Base-by-base conservation (phyloP, 2,797 vertebrate species). In the Danio kyathit region DNA sequence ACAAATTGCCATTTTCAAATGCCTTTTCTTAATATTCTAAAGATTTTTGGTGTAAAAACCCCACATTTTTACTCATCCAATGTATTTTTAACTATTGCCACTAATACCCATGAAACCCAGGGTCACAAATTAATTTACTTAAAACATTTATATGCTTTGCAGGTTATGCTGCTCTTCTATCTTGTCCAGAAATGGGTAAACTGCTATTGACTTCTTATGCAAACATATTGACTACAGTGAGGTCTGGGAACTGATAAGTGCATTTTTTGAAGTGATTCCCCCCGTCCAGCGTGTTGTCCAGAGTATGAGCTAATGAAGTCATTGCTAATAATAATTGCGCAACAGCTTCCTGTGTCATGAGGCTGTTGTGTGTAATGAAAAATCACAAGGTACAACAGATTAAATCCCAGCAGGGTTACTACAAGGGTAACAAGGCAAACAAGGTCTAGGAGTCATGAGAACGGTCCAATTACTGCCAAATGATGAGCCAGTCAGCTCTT, bases 391-490 rank as follows among this genome's bases (percentile, higher is more conserved):
- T 86, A 81, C 84, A 85, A 81, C 76, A 85, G 84, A 84, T 67
- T 16, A 21, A 52, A 78, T 74, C 65, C 74, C 85, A 86, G 60
- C 81, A 29, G 87, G 83, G 87, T 83, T 64, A 0, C 21, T n/a
- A 14, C 40, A 56, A 14, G 21, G 74, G 78, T 75, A 85, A 85
- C 73, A 29, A 75, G 64, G 63, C 73, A 44, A 87, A 87, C 84
- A 86, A 63, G 69, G 60, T 41, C 38, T 16, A 19, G 75, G 83
- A 76, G 83, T 78, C 74, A 54, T 77, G 61, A 82, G 83, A 88
- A 81, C 82, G 19, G 54, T 69, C 84, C 85, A 88, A 92, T 90
- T 89, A 90, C 81, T 51, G 66, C 16, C 52, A 72, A 83, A 83
- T 21, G 65, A 49, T 49, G 46, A 74, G 77, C 21, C 21, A 59